Base-by-base conservation (phyloP, 2,113 vertebrate genomes). In the Poeciliopsis prolifica region DNA sequence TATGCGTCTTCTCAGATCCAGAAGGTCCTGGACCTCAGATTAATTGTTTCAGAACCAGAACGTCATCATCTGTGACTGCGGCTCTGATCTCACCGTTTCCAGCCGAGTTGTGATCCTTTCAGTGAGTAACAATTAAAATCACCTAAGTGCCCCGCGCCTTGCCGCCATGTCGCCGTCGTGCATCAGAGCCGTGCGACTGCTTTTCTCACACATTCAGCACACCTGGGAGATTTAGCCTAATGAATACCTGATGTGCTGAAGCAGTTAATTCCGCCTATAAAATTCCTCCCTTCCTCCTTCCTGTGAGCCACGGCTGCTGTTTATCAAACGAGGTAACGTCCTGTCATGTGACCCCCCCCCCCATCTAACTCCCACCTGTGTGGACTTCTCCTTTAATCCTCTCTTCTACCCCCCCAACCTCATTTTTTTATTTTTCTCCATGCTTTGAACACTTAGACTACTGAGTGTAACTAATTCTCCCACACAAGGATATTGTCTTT, bases 401-500 rank as follows among this genome's bases (percentile, higher is more conserved):
- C 65, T 63, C 17, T 54, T 75, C 68, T 78, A 78, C 67, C 72
- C 80, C n/a, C 77, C 68, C 71, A 33, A 58, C 12, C 30, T 28
- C 10, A 33, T 29, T 67, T 77, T 69, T 68, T 19, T 48, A 19
- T 77, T 87, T 74, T 60, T 31, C 40, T 51, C 73, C 88, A 87
- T 51, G 68, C 89, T 94, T 93, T 92, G 88, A 94, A 92, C 92
- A 93, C 92, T 93, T 86, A 87, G 92, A 92, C 94, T 92, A 93
- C 91, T 82, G 92, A 93, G 93, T 95, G 94, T 93, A 94, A 95
- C 94, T 95, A 95, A 95, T 94, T 93, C 93, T 93, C 89, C 91
- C 91, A 92, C 94, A 94, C 93, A 88, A 94, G 88, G 92, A 93
- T 90, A 94, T 94, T 94, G 94, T 94, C 92, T 93, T 87, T 85